These are phyloP conservation scores for Phorcus lineatus DNA, from an alignment of 2,888 invertebrate genomes.

Conservation along the genomic window DNA sequence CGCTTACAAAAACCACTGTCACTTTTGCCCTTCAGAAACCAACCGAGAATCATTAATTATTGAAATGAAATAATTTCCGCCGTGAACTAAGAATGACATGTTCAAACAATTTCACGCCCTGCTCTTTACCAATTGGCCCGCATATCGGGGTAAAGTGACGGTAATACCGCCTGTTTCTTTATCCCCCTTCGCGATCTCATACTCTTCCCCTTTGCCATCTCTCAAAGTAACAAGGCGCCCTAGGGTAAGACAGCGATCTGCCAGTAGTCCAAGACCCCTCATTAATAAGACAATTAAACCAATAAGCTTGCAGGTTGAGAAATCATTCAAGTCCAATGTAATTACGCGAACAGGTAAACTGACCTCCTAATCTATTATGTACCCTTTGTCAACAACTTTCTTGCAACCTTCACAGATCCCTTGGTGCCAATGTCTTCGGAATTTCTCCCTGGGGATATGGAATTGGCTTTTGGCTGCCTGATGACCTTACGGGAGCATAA, in stretches of 20 bases:
- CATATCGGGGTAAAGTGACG: constrained; percentile 8
- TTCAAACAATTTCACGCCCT: constrained; percentile 17
- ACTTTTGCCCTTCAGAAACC: not conserved
- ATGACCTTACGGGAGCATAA: constrained; percentile 18
- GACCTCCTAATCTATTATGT: constrained; percentile 4
- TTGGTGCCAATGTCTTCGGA: not conserved
- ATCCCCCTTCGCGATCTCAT: not conserved
- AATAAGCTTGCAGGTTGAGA: constrained; percentile 19
- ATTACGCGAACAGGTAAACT: constrained; percentile 22
- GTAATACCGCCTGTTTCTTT: constrained; percentile 4
- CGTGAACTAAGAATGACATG: not conserved
- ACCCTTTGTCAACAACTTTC: not conserved
- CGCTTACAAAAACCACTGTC: not conserved
- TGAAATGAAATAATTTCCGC: constrained; percentile 19
- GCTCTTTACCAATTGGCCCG: constrained; percentile 6
- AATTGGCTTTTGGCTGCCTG: constrained; percentile 16
- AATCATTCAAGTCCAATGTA: constrained; percentile 16
- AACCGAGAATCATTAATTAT: constrained; percentile 9
- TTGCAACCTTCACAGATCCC: not conserved
- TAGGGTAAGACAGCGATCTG: not conserved
- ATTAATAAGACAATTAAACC: constrained; percentile 24
- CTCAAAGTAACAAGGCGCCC: constrained; percentile 6
- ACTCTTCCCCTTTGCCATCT: not conserved
- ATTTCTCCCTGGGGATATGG: not conserved
- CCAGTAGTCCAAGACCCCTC: not conserved